phyloP scores from a whole-genome alignment of 2,888 invertebrate genomes.

The Temnothorax rugatulus region DNA sequence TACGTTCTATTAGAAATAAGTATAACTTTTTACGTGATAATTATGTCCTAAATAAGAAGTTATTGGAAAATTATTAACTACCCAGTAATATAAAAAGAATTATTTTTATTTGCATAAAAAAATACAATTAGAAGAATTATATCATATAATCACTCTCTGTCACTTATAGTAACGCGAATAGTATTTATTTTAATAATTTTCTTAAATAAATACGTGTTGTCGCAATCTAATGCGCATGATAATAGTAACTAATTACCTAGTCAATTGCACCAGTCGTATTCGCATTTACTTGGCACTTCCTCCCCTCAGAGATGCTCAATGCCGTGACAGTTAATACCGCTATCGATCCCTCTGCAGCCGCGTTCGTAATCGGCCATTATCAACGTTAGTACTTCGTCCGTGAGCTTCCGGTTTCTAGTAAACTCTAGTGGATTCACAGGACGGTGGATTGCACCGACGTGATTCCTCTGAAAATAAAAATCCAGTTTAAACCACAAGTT shows the following conservation, averaged over 20 bases:
- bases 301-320: slow-evolving; percentile 25
- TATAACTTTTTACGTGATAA: background rate
- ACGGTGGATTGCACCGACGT: background rate
- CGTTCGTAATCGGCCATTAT: slow-evolving; percentile 30
- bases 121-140: background rate
- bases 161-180: background rate
- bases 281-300: slow-evolving; percentile 24
- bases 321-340: slow-evolving; percentile 16
- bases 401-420: slow-evolving; percentile 15
- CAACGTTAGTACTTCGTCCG: slow-evolving; percentile 33
- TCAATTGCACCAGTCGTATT: background rate
- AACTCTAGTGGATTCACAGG: slow-evolving; percentile 21
- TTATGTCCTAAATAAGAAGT: background rate
- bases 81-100: background rate
- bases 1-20: background rate
- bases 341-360: slow-evolving; percentile 20
- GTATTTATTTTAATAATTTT: background rate
- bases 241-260: slow-evolving; percentile 9
- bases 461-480: slow-evolving; percentile 44
- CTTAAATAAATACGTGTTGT: background rate
- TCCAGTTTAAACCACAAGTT: slow-evolving; percentile 28
- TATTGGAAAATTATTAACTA: background rate
- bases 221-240: background rate
- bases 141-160: background rate
- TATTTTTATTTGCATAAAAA: background rate